These are phyloP conservation scores for Clamator glandarius DNA, from an alignment of 2,797 vertebrate species.

Conservation along the genomic window DNA sequence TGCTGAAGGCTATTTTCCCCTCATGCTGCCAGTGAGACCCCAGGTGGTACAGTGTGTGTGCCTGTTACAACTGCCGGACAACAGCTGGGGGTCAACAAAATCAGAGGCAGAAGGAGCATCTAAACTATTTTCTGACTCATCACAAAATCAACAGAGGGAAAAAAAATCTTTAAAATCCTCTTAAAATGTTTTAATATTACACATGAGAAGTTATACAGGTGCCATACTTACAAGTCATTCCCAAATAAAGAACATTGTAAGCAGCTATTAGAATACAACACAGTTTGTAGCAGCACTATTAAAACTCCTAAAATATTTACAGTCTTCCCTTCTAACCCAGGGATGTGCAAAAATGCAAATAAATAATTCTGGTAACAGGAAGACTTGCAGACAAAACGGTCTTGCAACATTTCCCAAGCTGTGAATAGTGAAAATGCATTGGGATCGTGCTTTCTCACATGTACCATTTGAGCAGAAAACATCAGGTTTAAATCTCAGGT, in stretches of 20 bases:
- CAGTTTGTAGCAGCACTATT: background rate
- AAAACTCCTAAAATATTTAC: background rate
- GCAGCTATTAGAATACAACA: background rate
- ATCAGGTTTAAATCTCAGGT: background rate
- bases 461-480: background rate
- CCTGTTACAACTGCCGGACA: background rate
- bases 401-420: background rate
- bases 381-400: background rate
- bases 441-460: background rate
- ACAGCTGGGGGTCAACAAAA: constrained; percentile 7
- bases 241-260: background rate
- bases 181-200: constrained; percentile 4
- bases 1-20: background rate
- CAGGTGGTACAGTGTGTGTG: background rate
- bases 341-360: background rate
- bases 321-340: background rate
- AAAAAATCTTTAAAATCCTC: background rate
- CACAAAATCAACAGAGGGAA: background rate
- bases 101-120: background rate
- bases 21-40: background rate
- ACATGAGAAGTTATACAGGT: background rate
- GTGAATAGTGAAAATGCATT: background rate
- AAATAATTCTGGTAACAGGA: background rate
- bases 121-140: constrained; percentile 35
- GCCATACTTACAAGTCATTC: background rate